phyloP scores from a whole-genome alignment of 1,140 invertebrate species.

The Tetraneura akinire region DNA sequence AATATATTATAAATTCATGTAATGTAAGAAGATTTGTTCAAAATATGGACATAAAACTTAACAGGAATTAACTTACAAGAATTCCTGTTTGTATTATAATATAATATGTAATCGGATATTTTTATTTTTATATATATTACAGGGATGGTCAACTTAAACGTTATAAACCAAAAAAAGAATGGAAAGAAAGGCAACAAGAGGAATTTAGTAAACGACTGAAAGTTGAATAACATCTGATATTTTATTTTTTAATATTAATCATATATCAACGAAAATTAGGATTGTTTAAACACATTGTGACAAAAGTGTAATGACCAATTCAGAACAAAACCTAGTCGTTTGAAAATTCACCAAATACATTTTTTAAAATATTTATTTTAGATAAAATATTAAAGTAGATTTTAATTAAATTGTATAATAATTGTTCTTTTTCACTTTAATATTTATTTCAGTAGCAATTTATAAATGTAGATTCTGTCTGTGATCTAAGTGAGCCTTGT shows the following conservation, averaged over 20 bases:
- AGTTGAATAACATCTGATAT: conserved; percentile 66
- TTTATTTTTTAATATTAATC: conserved; percentile 25
- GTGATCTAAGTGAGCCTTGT: conserved; percentile 41
- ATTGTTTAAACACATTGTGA: conserved; percentile 2
- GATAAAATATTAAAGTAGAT: conserved; percentile 18
- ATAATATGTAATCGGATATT: too few species aligned
- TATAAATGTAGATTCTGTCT: conserved; percentile 35
- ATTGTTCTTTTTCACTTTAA: background rate
- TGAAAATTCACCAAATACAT: conserved; percentile 1
- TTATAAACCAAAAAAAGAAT: conserved; percentile 88
- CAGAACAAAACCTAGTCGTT: conserved; percentile 47
- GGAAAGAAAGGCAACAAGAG: conserved; percentile 89
- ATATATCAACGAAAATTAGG: conserved; percentile 13
- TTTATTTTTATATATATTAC: conserved; percentile 54
- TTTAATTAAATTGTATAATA: conserved; percentile 16
- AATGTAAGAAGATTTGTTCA: too few species aligned
- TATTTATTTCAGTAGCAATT: background rate
- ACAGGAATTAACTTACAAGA: too few species aligned
- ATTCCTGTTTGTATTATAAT: too few species aligned
- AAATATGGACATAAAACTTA: too few species aligned
- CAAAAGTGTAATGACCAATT: conserved; percentile 24
- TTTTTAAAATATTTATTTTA: conserved; percentile 37
- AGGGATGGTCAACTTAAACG: conserved; percentile 94
- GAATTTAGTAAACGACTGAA: conserved; percentile 87
- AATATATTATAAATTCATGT: too few species aligned